Evolutionary conservation across 2,113 vertebrate genomes (phyloP).

Genomic region (Columba livia): DNA sequence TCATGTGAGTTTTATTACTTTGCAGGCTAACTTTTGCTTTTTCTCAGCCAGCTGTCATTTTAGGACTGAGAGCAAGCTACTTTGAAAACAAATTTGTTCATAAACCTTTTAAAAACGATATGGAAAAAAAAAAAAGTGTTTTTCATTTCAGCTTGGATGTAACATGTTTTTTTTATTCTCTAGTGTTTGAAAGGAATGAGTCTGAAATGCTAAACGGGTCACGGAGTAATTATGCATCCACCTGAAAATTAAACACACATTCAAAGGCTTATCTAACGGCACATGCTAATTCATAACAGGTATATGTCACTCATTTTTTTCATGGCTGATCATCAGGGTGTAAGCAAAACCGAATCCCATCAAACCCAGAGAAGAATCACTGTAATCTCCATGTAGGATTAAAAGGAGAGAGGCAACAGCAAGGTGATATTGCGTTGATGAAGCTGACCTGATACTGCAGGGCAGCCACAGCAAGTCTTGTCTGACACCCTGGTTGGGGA

Average conservation of each 20-base stretch:
- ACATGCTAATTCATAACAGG: constrained; percentile 16
- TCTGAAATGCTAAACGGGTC: constrained; percentile 53
- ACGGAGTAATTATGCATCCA: constrained; percentile 46
- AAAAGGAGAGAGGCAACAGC: not conserved
- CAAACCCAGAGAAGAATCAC: not conserved
- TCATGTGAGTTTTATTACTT: constrained; percentile 38
- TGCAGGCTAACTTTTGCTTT: constrained; percentile 25
- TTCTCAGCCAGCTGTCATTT: not conserved
- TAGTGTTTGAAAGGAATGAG: constrained; percentile 19
- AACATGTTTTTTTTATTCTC: not conserved
- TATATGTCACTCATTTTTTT: not conserved
- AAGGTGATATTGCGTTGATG: not conserved
- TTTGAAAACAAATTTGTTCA: not conserved
- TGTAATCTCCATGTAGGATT: not conserved
- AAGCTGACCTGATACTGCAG: not conserved
- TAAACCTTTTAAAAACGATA: not conserved
- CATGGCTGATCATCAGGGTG: not conserved
- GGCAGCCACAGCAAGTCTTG: not conserved
- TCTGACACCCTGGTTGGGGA: not conserved
- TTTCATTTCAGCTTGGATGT: not conserved
- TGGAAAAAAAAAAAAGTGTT: not conserved
- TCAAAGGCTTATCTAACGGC: constrained; percentile 44
- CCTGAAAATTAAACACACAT: constrained; percentile 52
- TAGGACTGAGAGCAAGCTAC: not conserved
- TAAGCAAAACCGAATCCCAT: not conserved